A percentile compares a stretch with the other conserved stretches of the same genome.
phyloP scores from a whole-genome alignment of 2,113 vertebrate genomes.

The Microcebus griseorufus region DNA sequence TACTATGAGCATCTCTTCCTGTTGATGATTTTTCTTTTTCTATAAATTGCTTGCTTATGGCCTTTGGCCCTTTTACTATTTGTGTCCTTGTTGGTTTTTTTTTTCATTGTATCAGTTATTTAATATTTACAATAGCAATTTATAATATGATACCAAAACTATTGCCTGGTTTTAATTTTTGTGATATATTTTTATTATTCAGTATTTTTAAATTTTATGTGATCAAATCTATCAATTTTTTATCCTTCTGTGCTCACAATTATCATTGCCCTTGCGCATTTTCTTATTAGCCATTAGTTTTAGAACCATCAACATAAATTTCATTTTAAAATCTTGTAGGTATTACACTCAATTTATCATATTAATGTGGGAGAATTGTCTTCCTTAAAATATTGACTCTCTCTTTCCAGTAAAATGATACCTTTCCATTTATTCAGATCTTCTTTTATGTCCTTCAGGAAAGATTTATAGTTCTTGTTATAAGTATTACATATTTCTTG shows the following conservation, averaged over 20 bases:
- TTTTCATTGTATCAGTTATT: background rate
- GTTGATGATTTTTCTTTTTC: background rate
- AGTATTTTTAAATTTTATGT: background rate
- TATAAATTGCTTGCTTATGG: background rate
- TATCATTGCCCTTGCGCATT: background rate
- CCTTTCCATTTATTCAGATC: background rate
- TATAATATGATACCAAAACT: background rate
- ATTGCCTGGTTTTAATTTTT: background rate
- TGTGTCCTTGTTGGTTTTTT: background rate
- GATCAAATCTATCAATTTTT: background rate
- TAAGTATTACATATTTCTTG: background rate
- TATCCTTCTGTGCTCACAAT: background rate
- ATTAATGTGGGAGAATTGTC: background rate
- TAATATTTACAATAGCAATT: background rate
- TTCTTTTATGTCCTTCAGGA: background rate
- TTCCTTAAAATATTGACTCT: background rate
- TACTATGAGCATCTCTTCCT: background rate
- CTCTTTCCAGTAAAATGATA: background rate
- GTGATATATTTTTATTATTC: background rate
- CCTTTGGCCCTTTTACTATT: background rate
- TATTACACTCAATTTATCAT: background rate
- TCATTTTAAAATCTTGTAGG: background rate
- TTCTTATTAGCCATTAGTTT: background rate
- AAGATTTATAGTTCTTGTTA: background rate
- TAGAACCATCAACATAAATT: background rate